Conservation (phyloP, 2,113 vertebrate species). For the Kryptolebias marmoratus region DNA sequence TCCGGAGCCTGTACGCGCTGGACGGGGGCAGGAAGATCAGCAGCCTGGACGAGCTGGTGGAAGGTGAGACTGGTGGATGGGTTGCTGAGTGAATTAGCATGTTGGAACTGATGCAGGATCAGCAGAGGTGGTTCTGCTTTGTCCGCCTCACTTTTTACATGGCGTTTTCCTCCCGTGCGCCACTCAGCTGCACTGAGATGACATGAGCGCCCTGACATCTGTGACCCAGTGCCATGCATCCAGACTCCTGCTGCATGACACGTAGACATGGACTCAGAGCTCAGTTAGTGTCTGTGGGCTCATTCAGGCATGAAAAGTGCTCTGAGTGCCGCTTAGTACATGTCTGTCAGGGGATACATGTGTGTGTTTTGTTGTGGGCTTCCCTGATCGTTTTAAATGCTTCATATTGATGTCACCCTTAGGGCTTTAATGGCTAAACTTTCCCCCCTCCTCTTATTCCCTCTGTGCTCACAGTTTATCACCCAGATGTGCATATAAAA, state of each 20-base stretch:
- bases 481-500: not conserved
- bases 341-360: slow-evolving; percentile 9
- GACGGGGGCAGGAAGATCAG: slow-evolving; percentile 90
- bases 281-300: not conserved
- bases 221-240: slow-evolving; percentile 50
- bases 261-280: not conserved
- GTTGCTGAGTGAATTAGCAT: too few species aligned
- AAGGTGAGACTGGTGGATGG: slow-evolving; percentile 82
- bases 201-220: slow-evolving; percentile 51
- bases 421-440: slow-evolving; percentile 8
- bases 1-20: slow-evolving; percentile 89
- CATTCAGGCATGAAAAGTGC: slow-evolving; percentile 24
- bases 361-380: slow-evolving; percentile 14
- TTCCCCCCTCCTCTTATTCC: not conserved
- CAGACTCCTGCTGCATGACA: not conserved
- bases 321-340: slow-evolving; percentile 6
- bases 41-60: slow-evolving; percentile 91
- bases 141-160: too few species aligned
- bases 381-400: slow-evolving; percentile 13
- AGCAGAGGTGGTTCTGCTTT: too few species aligned
- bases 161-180: too few species aligned
- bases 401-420: slow-evolving; percentile 28
- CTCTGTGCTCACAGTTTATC: slow-evolving; percentile 2
- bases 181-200: not conserved
- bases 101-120: too few species aligned